Evolutionary conservation across 1,140 invertebrate species (phyloP).

Genomic region (Trichonephila clavipes): DNA sequence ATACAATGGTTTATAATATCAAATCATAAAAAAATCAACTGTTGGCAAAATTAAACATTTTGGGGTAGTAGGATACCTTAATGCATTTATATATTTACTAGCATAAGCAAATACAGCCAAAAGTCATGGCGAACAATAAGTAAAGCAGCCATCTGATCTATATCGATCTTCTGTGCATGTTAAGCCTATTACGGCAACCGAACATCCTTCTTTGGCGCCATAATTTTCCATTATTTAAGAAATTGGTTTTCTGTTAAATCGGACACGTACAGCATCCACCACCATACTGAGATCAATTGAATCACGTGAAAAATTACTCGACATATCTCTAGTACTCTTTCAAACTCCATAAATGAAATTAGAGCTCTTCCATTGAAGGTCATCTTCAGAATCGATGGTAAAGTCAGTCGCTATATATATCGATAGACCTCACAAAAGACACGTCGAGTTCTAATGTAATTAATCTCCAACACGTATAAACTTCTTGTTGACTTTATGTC

Average conservation of each 20-base stretch:
- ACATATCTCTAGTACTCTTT: conserved; percentile 2
- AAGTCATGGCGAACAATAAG: too few species aligned
- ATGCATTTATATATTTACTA: too few species aligned
- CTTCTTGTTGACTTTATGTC: conserved; percentile 32
- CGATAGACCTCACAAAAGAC: conserved; percentile 9
- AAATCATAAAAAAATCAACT: too few species aligned
- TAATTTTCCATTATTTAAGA: neutral
- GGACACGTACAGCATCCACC: neutral
- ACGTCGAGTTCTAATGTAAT: conserved; percentile 19
- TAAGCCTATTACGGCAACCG: too few species aligned
- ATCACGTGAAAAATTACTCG: conserved; percentile 27
- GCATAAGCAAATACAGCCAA: too few species aligned
- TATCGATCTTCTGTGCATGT: too few species aligned
- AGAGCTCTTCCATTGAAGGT: neutral
- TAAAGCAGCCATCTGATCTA: too few species aligned
- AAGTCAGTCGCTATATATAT: neutral
- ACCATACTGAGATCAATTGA: neutral
- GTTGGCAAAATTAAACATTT: too few species aligned
- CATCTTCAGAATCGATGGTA: neutral
- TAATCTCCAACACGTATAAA: conserved; percentile 24
- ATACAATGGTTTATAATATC: too few species aligned
- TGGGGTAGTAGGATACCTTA: too few species aligned
- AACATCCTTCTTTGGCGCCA: neutral
- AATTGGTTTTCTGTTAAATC: conserved; percentile 8
- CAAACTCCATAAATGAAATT: conserved; percentile 18